Evolutionary conservation across 2,888 invertebrate genomes (phyloP), one percentile per base, ranked within the genome.

Genomic region (Lycocerus yunnanus): DNA sequence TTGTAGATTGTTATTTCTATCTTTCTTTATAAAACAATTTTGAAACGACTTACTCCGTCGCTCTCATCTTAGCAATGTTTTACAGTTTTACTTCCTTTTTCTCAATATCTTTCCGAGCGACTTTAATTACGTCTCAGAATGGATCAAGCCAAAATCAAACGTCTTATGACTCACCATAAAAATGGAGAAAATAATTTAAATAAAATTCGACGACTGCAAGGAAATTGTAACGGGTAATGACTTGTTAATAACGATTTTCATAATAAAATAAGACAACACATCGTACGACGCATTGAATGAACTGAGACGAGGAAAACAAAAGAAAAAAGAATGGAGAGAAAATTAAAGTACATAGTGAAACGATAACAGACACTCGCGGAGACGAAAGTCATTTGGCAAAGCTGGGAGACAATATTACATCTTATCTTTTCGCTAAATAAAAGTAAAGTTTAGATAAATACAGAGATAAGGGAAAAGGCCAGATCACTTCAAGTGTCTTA

Each of bases 1-100:
- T 87, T 87, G 88, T 88, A 89, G 90, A 90, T 90, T 89, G 90
- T 81, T 81, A 78, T 77, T 77, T 75, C 73, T 75, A 69, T 80
- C 80, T 79, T 79, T 78, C 77, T 80, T 76, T 74, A 73, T 71
- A 66, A 68, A 68, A 69, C 21, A 27, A 59, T 24, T 60, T 43
- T 21, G 11, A 18, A 66, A 66, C 59, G 8, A 66, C 65, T 69
- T 15, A 43, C 73, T 75, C 75, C 63, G 58, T 77, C 73, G 24
- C 63, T 63, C 69, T 65, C 75, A 73, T 77, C 71, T 71, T 68
- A 68, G 66, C 78, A 76, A 79, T 76, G 77, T 78, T 80, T 79
- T 77, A 78, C 74, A 74, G 78, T 79, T 80, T 80, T 80, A 79
- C 79, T 77, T 80, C 78, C 78, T 77, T 79, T 79, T 77, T 75